A percentile compares a stretch with the other conserved stretches of the same genome.
Evolutionary conservation across 1,140 invertebrate species (phyloP).

Genomic region (Gryllus bimaculatus): DNA sequence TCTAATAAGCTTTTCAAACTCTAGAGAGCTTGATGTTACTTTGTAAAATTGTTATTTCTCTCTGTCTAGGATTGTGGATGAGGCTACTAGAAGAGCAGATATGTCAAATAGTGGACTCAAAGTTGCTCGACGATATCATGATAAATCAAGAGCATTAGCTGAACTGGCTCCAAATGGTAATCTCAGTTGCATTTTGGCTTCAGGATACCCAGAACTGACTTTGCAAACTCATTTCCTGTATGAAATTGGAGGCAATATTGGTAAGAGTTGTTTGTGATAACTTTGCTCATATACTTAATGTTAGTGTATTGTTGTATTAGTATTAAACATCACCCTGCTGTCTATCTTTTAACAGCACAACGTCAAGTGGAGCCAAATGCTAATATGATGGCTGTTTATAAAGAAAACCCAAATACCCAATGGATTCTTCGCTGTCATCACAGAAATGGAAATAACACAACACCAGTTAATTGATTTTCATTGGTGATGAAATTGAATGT

Average conservation of each 20-base stretch:
- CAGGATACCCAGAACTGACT: constrained; percentile 37
- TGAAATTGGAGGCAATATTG: constrained; percentile 47
- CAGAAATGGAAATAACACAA: constrained; percentile 14
- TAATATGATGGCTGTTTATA: constrained; percentile 37
- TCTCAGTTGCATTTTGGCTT: constrained; percentile 35
- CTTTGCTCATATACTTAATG: not conserved
- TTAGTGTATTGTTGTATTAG: no score
- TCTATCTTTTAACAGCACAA: constrained; percentile 3
- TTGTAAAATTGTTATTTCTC: not conserved
- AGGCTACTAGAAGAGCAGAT: constrained; percentile 22
- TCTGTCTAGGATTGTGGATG: constrained; percentile 27
- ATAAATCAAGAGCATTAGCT: constrained; percentile 27
- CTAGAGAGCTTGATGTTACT: no score
- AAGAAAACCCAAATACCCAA: constrained; percentile 41
- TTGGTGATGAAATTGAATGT: not conserved
- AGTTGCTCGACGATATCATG: constrained; percentile 22
- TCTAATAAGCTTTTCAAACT: not conserved
- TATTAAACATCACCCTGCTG: not conserved
- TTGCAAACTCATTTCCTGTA: constrained; percentile 41
- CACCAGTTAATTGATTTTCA: constrained; percentile 6
- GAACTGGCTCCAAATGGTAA: constrained; percentile 33
- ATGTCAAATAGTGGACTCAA: constrained; percentile 22
- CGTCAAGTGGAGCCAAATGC: constrained; percentile 34
- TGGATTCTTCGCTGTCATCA: constrained; percentile 38
- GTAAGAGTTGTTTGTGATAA: constrained; percentile 28